A percentile compares a stretch with the other conserved stretches of the same genome.
phyloP scores from a whole-genome alignment of 2,797 vertebrate genomes.

The Manis javanica region DNA sequence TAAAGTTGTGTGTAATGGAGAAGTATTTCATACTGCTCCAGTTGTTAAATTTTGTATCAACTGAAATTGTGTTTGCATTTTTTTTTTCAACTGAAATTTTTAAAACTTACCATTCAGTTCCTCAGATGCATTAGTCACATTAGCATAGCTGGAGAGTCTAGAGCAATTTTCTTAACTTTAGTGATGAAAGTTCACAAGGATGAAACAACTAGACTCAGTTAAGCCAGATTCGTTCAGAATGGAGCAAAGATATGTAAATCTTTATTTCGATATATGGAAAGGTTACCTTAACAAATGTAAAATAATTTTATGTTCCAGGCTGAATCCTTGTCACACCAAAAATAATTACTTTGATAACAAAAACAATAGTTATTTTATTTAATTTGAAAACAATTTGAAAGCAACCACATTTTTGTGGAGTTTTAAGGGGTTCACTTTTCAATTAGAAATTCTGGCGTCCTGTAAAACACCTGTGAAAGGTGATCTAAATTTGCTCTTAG shows the following conservation, averaged over 20 bases:
- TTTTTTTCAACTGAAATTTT: background rate
- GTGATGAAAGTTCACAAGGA: slow-evolving; percentile 1
- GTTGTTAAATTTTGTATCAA: background rate
- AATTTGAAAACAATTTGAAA: slow-evolving; percentile 36
- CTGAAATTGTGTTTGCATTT: background rate
- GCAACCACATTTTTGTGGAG: background rate
- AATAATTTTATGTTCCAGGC: slow-evolving; percentile 21
- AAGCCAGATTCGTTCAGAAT: slow-evolving; percentile 25
- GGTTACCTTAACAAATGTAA: slow-evolving; percentile 20
- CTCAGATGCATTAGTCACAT: background rate
- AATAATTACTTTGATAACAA: slow-evolving; percentile 45
- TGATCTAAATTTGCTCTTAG: background rate
- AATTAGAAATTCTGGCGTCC: background rate
- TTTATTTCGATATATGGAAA: slow-evolving; percentile 13
- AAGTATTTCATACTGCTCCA: background rate
- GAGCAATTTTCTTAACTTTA: background rate
- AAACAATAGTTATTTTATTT: slow-evolving; percentile 22
- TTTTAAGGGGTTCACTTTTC: slow-evolving; percentile 26
- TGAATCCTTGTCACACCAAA: slow-evolving; percentile 30
- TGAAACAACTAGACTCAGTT: background rate
- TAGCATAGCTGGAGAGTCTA: background rate
- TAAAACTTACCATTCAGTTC: slow-evolving; percentile 12
- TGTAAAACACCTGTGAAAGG: background rate
- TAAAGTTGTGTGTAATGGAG: background rate
- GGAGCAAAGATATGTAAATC: background rate